Base-by-base conservation (phyloP, 2,797 vertebrate species). In the Malurus splendens region DNA sequence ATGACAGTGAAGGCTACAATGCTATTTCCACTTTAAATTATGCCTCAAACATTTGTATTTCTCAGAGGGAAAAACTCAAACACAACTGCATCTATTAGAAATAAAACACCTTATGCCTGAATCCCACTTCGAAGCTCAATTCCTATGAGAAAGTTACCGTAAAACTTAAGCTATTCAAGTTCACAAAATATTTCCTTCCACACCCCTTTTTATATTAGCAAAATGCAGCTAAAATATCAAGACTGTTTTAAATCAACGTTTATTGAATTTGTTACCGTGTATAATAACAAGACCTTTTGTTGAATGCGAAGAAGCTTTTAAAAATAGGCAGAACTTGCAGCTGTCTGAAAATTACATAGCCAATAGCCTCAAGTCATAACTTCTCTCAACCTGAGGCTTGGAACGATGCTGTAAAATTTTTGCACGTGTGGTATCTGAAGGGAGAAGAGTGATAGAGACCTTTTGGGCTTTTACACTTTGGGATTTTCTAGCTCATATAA, bases 331-430 rank as follows among this genome's bases (percentile, higher is more conserved):
- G 68, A 93, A 92, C 77, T 65, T 87, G 95, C 92, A 93, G 90
- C 80, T 94, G 93, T 86, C 83, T 95, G 89, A 87, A 86, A 79
- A 86, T 70, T 74, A 39, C 77, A 32, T 2, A 65, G 83, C 68
- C 90, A 89, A 93, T 90, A 92, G 93, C 94, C 93, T 93, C 59
- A 93, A 93, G 87, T 77, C 92, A 82, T 89, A 95, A 88, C 48
- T 93, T 93, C 85, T 86, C 90, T 84, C 74, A 84, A 61, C 61
- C 39, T 77, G 81, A 93, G 80, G 85, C 85, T 93, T 95, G 94
- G 92, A 95, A 91, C 18, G 1, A 86, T 45, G 80, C 87, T 91
- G n/a, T 33, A 78, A 73, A 89, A 84, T 67, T 80, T 85, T 45
- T 87, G 85, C 87, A 93, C 18, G 54, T 92, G 89, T 55, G 67